These are phyloP conservation scores for Hypomecis punctinalis DNA, from an alignment of 2,888 invertebrate genomes.

Conservation along the genomic window DNA sequence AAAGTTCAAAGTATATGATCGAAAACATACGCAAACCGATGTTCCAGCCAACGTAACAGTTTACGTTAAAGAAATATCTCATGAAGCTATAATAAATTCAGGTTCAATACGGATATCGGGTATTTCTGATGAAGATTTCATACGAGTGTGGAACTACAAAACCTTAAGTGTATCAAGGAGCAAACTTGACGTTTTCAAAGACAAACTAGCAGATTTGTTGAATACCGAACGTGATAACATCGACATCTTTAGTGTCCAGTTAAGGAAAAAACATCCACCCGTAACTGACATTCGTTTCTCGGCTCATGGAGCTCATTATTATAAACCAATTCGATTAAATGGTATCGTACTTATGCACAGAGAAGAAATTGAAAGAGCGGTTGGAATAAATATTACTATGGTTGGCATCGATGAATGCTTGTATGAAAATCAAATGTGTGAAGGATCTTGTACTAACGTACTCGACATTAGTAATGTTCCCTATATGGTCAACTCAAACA, in stretches of 20 bases:
- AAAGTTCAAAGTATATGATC: slow-evolving; percentile 95
- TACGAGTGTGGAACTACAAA: slow-evolving; percentile 97
- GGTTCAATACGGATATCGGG: slow-evolving; percentile 97
- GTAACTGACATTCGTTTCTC: slow-evolving; percentile 97
- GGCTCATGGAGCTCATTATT: slow-evolving; percentile 98
- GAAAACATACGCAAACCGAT: slow-evolving; percentile 97
- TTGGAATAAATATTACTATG: slow-evolving; percentile 98
- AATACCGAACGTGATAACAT: slow-evolving; percentile 95
- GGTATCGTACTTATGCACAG: slow-evolving; percentile 97
- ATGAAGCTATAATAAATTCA: slow-evolving; percentile 97
- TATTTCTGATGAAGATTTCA: slow-evolving; percentile 98
- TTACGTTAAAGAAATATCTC: slow-evolving; percentile 96
- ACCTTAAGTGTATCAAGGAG: slow-evolving; percentile 93
- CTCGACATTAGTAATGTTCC: slow-evolving; percentile 95
- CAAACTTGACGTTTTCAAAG: slow-evolving; percentile 95
- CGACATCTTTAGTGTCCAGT: slow-evolving; percentile 98
- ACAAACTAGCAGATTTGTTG: slow-evolving; percentile 93
- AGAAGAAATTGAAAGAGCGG: slow-evolving; percentile 96
- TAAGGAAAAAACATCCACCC: slow-evolving; percentile 93
- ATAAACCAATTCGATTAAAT: slow-evolving; percentile 96
- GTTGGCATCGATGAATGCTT: slow-evolving; percentile 98
- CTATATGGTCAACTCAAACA: slow-evolving; percentile 98
- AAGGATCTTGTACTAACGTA: slow-evolving; percentile 97
- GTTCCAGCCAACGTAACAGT: slow-evolving; percentile 98
- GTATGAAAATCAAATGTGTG: slow-evolving; percentile 97